A percentile compares a stretch with the other conserved stretches of the same genome.
phyloP scores from a whole-genome alignment of 1,140 invertebrate species.

The Drosophila kepulauana region DNA sequence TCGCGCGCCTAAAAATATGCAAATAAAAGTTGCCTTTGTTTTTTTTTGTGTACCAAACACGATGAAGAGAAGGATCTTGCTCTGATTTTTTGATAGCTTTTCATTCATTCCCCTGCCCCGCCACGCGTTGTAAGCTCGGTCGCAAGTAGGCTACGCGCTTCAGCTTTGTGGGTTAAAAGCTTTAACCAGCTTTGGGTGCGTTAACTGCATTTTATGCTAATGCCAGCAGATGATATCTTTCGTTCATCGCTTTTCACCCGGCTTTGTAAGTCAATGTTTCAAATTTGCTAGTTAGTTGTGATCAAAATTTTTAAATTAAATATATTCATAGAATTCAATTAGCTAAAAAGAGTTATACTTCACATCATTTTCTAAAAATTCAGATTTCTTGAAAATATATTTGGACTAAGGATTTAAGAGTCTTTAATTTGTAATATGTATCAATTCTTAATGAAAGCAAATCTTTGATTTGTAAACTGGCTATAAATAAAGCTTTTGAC shows the following conservation, averaged over 20 bases:
- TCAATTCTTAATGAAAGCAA: too few relatives aligned
- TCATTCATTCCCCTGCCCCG: neutral
- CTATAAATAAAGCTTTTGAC: too few relatives aligned
- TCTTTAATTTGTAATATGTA: too few relatives aligned
- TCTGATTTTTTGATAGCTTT: conserved; percentile 61
- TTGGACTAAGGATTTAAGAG: too few relatives aligned
- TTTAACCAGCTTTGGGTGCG: conserved; percentile 27
- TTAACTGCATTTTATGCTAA: conserved; percentile 41
- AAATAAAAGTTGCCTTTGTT: conserved; percentile 65
- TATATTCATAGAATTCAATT: too few relatives aligned
- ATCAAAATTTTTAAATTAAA: too few relatives aligned
- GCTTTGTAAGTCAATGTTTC: neutral
- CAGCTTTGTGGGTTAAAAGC: conserved; percentile 33
- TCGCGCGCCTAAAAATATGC: conserved; percentile 76
- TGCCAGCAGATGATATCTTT: conserved; percentile 7
- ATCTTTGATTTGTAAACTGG: too few relatives aligned
- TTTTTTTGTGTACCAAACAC: conserved; percentile 10
- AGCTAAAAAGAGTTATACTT: too few relatives aligned
- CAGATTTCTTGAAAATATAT: too few relatives aligned
- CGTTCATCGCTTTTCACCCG: neutral
- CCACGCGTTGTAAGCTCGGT: neutral
- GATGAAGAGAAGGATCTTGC: conserved; percentile 25
- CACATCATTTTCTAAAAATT: too few relatives aligned
- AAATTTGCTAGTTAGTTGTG: too few relatives aligned
- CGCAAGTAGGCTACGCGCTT: neutral